Percentiles rank a stretch among this genome's conserved stretches.
Conservation (phyloP, 1,140 invertebrate genomes). For the Scaptomyza hsui region DNA sequence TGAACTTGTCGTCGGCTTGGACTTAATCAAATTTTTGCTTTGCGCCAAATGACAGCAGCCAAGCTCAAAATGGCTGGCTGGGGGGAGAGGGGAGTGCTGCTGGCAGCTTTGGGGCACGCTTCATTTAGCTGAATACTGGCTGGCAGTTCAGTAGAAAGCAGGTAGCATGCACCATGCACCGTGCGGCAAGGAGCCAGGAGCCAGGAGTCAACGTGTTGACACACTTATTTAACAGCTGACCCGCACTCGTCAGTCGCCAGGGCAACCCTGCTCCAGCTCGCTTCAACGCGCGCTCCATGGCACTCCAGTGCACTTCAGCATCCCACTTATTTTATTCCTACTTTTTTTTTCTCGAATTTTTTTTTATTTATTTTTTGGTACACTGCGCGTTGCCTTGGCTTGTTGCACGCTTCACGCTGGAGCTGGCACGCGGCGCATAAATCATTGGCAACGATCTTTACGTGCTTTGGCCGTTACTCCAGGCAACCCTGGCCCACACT, state of each 20-base stretch:
- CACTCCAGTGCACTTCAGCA: constrained; percentile 2
- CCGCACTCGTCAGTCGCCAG: constrained; percentile 39
- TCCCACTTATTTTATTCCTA: constrained; percentile 3
- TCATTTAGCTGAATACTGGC: constrained; percentile 52
- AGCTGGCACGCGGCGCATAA: constrained; percentile 72
- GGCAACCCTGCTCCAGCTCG: constrained; percentile 16
- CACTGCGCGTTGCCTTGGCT: constrained; percentile 44
- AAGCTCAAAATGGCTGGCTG: constrained; percentile 21
- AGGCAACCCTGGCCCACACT: constrained; percentile 1
- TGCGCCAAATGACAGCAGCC: constrained; percentile 43
- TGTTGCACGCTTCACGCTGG: constrained; percentile 76
- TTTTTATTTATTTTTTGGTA: constrained; percentile 21
- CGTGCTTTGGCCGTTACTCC: constrained; percentile 54
- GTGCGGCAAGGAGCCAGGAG: constrained; percentile 5
- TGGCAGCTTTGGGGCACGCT: constrained; percentile 67
- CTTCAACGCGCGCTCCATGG: constrained; percentile 12
- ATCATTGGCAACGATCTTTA: constrained; percentile 82
- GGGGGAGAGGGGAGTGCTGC: constrained; percentile 22
- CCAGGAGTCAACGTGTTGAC: constrained; percentile 53
- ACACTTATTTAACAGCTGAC: constrained; percentile 75
- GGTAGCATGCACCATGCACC: background rate
- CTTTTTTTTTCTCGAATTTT: constrained; percentile 11
- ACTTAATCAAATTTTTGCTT: constrained; percentile 77
- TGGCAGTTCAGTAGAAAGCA: constrained; percentile 7
- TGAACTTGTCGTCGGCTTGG: constrained; percentile 63